These are phyloP conservation scores for Dromius quadrimaculatus DNA, from an alignment of 2,888 invertebrate genomes.

Conservation along the genomic window DNA sequence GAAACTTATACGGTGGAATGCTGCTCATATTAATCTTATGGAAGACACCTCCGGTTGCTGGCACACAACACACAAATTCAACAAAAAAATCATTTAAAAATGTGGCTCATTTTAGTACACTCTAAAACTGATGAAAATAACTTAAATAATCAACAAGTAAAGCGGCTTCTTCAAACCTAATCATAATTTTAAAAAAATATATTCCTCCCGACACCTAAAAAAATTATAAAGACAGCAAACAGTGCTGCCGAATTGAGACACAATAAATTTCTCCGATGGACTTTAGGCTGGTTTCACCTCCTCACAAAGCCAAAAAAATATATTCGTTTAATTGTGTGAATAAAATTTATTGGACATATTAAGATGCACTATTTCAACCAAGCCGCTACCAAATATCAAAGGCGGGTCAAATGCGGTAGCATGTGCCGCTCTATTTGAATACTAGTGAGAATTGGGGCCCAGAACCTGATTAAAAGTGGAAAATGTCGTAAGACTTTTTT, in stretches of 20 bases:
- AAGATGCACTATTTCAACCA: conserved; percentile 47
- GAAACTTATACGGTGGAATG: conserved; percentile 47
- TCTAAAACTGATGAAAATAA: too few relatives aligned
- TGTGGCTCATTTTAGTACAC: too few relatives aligned
- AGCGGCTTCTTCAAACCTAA: conserved; percentile 30
- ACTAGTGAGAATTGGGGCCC: conserved; percentile 8
- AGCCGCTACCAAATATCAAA: conserved; percentile 38
- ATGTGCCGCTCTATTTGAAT: conserved; percentile 38
- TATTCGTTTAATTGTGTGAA: conserved; percentile 57
- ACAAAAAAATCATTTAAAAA: too few relatives aligned
- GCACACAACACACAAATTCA: too few relatives aligned
- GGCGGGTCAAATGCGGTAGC: background rate
- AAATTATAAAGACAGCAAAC: conserved; percentile 49
- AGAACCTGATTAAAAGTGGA: conserved; percentile 58
- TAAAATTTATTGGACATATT: conserved; percentile 57
- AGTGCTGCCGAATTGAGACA: conserved; percentile 58
- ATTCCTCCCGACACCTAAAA: too few relatives aligned
- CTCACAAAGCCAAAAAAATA: conserved; percentile 52
- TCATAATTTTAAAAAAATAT: too few relatives aligned
- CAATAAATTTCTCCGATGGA: conserved; percentile 56
- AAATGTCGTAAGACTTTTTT: conserved; percentile 57
- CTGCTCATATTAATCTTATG: conserved; percentile 51
- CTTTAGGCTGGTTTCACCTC: conserved; percentile 54
- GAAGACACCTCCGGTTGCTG: too few relatives aligned
- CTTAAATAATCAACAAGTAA: too few relatives aligned